Conservation (phyloP, 2,888 invertebrate species). For the Agonum fuliginosum region DNA sequence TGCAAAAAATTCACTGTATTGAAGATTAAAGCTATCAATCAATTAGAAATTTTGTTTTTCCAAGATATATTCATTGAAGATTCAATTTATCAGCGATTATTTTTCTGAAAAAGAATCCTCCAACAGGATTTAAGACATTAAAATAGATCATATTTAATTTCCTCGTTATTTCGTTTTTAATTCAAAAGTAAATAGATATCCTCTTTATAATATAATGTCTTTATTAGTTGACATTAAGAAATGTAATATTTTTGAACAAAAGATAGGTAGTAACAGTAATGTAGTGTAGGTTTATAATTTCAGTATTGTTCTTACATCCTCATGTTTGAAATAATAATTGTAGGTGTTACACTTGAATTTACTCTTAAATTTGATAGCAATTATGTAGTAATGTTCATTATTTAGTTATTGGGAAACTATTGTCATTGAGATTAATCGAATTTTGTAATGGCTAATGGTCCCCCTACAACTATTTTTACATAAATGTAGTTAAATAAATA, state of each 20-base stretch:
- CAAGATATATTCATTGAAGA: too few species aligned
- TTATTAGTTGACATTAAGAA: constrained; percentile 3
- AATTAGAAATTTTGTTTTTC: too few species aligned
- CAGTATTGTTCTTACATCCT: constrained; percentile 23
- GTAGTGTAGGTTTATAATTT: constrained; percentile 11
- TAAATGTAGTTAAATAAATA: neutral
- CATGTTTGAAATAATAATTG: neutral
- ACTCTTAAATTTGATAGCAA: neutral
- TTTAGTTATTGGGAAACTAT: neutral
- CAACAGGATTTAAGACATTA: too few species aligned
- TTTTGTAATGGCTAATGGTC: neutral
- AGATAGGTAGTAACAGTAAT: constrained; percentile 14
- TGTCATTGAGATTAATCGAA: neutral
- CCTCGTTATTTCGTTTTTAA: neutral
- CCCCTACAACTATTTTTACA: neutral
- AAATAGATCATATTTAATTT: too few species aligned
- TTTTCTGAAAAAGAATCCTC: too few species aligned
- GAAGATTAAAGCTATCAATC: too few species aligned
- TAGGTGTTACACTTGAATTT: constrained; percentile 17
- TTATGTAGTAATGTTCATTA: neutral
- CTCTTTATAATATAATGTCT: neutral
- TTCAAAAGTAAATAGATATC: neutral
- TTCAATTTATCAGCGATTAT: too few species aligned
- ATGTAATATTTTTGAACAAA: constrained; percentile 3
- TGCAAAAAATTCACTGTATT: too few species aligned